Base-by-base conservation (phyloP, 2,113 vertebrate genomes). In the Rhinichthys klamathensis region DNA sequence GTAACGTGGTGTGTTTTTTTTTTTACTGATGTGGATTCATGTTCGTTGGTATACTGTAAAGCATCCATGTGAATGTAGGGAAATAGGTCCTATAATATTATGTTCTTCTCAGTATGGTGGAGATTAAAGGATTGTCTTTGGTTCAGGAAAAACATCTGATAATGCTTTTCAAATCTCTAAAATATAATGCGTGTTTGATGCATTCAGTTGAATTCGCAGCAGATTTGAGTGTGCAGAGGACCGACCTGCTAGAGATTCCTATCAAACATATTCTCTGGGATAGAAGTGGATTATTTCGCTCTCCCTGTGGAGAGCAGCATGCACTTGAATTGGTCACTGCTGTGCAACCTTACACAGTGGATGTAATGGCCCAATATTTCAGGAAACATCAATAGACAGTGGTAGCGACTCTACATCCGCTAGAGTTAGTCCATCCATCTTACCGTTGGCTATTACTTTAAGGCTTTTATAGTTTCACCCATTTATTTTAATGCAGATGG, bases 1-100 rank as follows among this genome's bases (percentile, higher is more conserved):
- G 98, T 98, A 94, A 93, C 73, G 21, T 75, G 6, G n/a, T 32
- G n/a, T 32, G 10, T 54, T 49, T 56, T 65, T 16, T 65, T 44
- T 65, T 44, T 49, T 49, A 38, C 67, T 63, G 84, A 12, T 67
- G 70, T 67, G 38, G 75, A 18, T 75, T 77, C 8, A 25, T 85
- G 3, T 21, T 44, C 69, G 44, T 11, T 75, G 13, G 8, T 25
- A 4, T 65, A 67, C 63, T 67, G 30, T 2, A 23, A 56, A 56
- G 18, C 54, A 56, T 56, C 18, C 18, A 23, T 56, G 54, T 23
- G 54, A 56, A 8, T 56, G 54, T 56, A 2, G 2, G 54, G 54
- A 56, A 56, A 23, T 23, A 56, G 18, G 54, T 56, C 18, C 6
- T 56, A 56, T 56, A 23, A 56, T 21, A 41, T 41, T 0, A 56